A percentile compares a stretch with the other conserved stretches of the same genome.
phyloP scores from a whole-genome alignment of 1,140 invertebrate species.

The Lithobius niger region DNA sequence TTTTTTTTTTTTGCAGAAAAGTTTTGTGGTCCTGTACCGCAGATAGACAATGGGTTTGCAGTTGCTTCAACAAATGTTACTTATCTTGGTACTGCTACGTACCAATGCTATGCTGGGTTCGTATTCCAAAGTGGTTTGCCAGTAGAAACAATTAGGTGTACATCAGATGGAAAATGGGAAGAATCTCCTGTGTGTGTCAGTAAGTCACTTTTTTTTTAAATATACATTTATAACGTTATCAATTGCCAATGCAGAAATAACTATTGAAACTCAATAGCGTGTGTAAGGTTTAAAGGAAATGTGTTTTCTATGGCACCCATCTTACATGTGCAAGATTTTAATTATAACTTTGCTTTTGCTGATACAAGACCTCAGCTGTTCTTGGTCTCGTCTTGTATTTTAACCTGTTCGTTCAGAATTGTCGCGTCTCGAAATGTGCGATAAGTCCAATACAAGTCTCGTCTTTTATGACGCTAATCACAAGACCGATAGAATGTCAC shows the following conservation, averaged over 20 bases:
- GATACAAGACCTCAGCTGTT: too few species aligned
- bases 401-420: too few species aligned
- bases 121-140: conserved; percentile 75
- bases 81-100: conserved; percentile 79
- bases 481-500: too few species aligned
- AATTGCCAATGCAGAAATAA: neutral
- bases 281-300: too few species aligned
- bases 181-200: conserved; percentile 75
- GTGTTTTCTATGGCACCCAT: too few species aligned
- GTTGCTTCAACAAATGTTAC: conserved; percentile 90
- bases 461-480: too few species aligned
- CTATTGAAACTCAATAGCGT: too few species aligned
- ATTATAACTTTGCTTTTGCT: neutral
- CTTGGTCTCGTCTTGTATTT: too few species aligned
- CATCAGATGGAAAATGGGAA: conserved; percentile 79
- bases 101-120: conserved; percentile 93
- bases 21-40: conserved; percentile 91
- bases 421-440: too few species aligned
- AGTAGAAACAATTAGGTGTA: conserved; percentile 76
- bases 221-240: neutral
- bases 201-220: conserved; percentile 28
- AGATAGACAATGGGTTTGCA: conserved; percentile 94
- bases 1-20: conserved; percentile 49
- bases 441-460: too few species aligned
- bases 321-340: neutral